Conservation (phyloP, 2,888 invertebrate species). For the Trisateles emortualis region DNA sequence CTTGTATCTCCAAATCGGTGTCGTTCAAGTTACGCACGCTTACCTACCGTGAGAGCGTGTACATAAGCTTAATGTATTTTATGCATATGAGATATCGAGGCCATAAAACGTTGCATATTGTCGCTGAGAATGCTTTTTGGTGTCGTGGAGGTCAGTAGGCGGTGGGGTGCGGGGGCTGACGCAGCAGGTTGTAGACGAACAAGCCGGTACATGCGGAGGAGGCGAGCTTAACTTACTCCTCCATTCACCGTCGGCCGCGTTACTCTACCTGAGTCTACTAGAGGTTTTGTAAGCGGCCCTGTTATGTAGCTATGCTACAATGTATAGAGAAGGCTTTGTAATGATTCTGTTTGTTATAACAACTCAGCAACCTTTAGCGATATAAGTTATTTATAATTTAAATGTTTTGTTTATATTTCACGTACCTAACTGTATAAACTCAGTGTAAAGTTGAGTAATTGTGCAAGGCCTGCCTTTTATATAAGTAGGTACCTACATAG, state of each 20-base stretch:
- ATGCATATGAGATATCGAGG: conserved; percentile 61
- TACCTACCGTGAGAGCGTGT: conserved; percentile 37
- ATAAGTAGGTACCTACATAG: no score
- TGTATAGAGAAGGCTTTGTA: neutral
- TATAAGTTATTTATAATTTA: no score
- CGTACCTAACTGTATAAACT: no score
- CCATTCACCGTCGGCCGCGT: conserved; percentile 37
- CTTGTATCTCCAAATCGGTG: conserved; percentile 2
- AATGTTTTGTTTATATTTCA: no score
- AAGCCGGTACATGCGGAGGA: conserved; percentile 35
- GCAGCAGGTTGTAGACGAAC: conserved; percentile 45
- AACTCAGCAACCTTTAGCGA: no score
- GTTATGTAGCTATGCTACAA: neutral
- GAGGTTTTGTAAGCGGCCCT: conserved; percentile 1
- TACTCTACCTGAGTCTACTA: neutral
- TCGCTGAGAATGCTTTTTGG: conserved; percentile 66
- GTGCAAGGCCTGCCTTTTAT: no score
- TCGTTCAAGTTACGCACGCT: conserved; percentile 23
- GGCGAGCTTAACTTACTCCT: conserved; percentile 38
- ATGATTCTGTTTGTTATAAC: no score
- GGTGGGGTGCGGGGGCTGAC: conserved; percentile 42
- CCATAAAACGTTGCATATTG: conserved; percentile 60
- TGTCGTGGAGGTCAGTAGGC: conserved; percentile 62
- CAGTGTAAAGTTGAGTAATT: no score
- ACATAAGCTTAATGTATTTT: conserved; percentile 42